Base-by-base conservation (phyloP, 2,113 vertebrate genomes). In the Leucopsar rothschildi region DNA sequence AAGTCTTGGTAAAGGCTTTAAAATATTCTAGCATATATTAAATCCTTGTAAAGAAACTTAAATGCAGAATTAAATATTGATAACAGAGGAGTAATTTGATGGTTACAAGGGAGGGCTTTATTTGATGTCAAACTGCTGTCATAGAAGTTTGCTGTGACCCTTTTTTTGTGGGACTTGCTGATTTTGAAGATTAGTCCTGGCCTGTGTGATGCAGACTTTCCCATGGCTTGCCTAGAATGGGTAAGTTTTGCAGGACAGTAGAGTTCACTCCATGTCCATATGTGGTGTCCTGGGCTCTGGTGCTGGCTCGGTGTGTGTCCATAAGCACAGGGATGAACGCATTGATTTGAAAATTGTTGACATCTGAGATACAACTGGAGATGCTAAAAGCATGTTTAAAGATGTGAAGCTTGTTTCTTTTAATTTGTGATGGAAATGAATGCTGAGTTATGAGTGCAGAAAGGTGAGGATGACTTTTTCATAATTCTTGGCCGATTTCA, bases 251-350 rank as follows among this genome's bases (percentile, higher is more conserved):
- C 52, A 24, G 63, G 64, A 11, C 0, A 0, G 6, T 13, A 12
- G 14, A 19, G 49, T 33, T 84, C 24, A 6, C 27, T 44, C 3
- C 2, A 1, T 79, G 45, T 64, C 56, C 0, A 0, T 33, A 8
- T 17, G 3, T 16, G 21, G 33, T 28, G 72, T 73, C 29, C 42
- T 65, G 39, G 18, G 33, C 53, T 37, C 55, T 0, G 0, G 21
- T 44, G 18, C 28, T 2, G 0, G 27, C 40, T 90, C 2, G 0
- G 39, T 9, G 2, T 4, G 5, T 21, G 12, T 47, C 56, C 29
- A 0, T 31, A 35, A 92, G 37, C 44, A 29, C 13, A 47, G n/a
- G 31, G 63, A 19, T 52, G 28, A 47, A 45, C 27, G 17, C n/a
- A 29, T 10, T 50, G 50, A 11, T 9, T 9, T 44, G n/a, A 21